These are phyloP conservation scores for Sclerurus mexicanus DNA, from an alignment of 2,113 vertebrate genomes.

Conservation along the genomic window DNA sequence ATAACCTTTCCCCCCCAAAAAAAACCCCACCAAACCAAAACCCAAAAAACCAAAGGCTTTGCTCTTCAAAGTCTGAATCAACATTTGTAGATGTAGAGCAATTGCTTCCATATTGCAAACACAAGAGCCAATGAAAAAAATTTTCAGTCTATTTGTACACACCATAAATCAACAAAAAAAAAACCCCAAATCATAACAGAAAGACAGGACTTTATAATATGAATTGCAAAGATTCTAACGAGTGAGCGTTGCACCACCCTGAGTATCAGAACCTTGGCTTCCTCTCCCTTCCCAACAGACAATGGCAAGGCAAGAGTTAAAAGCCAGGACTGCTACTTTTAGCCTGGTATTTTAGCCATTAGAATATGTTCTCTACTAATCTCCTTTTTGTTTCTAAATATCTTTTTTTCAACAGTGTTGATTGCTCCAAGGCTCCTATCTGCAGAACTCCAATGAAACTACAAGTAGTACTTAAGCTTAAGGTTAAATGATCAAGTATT, in stretches of 20 bases:
- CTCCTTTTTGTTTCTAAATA: slow-evolving; percentile 8
- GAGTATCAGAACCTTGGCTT: neutral
- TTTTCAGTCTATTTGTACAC: neutral
- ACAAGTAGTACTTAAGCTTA: slow-evolving; percentile 30
- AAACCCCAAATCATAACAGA: slow-evolving; percentile 20
- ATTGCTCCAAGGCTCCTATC: slow-evolving; percentile 45
- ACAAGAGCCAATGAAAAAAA: neutral
- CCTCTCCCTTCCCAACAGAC: neutral
- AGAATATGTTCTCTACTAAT: neutral
- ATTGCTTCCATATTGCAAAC: neutral
- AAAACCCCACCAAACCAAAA: neutral
- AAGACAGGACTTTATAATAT: neutral
- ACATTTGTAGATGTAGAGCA: neutral
- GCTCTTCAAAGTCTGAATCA: neutral
- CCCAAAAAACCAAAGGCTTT: neutral
- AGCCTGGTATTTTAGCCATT: neutral
- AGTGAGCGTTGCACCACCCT: neutral
- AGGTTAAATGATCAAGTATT: slow-evolving; percentile 63
- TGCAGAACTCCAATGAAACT: slow-evolving; percentile 25
- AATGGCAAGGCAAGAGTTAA: neutral
- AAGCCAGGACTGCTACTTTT: neutral
- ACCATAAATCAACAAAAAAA: neutral
- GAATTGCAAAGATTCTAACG: neutral
- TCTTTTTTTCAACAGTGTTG: slow-evolving; percentile 25
- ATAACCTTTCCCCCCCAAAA: neutral